Percentiles rank a stretch among this genome's conserved stretches.
These are phyloP conservation scores for Hipparchia sbordonii DNA, from an alignment of 2,888 invertebrate genomes.

Conservation along the genomic window DNA sequence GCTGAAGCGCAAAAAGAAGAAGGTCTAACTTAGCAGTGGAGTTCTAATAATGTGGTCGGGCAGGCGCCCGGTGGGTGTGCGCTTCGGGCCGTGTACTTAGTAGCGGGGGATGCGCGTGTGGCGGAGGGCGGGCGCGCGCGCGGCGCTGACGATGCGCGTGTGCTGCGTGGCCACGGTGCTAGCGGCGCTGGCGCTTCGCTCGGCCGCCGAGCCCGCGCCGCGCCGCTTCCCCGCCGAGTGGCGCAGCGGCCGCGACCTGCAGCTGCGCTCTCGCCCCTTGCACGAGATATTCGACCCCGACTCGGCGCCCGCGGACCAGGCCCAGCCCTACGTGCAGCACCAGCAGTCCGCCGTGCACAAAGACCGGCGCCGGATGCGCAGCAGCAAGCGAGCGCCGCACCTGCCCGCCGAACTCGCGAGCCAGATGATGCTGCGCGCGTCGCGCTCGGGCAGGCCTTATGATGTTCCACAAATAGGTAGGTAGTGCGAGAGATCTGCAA, in stretches of 20 bases:
- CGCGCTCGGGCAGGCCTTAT: constrained; percentile 89
- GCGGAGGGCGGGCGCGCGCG: constrained; percentile 59
- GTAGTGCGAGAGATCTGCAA: constrained; percentile 48
- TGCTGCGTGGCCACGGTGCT: constrained; percentile 71
- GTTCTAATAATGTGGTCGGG: constrained; percentile 73
- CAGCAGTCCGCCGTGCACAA: constrained; percentile 62
- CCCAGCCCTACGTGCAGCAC: constrained; percentile 49
- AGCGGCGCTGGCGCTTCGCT: constrained; percentile 72
- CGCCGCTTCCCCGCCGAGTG: constrained; percentile 68
- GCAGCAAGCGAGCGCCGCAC: constrained; percentile 67
- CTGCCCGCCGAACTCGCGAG: constrained; percentile 85
- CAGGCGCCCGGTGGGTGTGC: constrained; percentile 66
- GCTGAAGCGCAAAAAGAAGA: constrained; percentile 48
- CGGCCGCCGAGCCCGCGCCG: constrained; percentile 66
- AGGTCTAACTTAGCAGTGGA: constrained; percentile 29
- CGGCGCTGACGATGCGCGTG: constrained; percentile 71
- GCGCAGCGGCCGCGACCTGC: constrained; percentile 58
- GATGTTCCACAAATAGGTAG: constrained; percentile 94
- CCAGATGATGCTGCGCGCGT: constrained; percentile 90
- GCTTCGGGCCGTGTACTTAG: constrained; percentile 70
- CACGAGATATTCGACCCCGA: constrained; percentile 73
- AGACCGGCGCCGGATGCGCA: constrained; percentile 57
- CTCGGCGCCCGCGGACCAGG: constrained; percentile 49
- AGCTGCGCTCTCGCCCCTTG: constrained; percentile 61
- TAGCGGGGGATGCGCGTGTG: constrained; percentile 67